Conservation (phyloP, 1,140 invertebrate species). For the Bicyclus anynana region DNA sequence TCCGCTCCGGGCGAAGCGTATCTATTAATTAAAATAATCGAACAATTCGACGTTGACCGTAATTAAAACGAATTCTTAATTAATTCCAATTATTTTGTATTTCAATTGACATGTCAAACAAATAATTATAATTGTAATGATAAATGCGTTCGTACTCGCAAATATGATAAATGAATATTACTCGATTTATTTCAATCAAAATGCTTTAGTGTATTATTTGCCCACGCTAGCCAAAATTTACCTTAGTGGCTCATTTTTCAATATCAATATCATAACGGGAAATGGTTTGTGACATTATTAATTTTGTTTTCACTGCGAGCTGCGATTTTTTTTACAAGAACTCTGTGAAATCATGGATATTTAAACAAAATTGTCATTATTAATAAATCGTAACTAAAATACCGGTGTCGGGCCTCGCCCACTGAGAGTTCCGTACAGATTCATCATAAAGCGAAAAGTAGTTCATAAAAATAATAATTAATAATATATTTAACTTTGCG, state of each 20-base stretch:
- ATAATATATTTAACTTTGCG: too few relatives aligned
- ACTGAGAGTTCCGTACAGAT: too few relatives aligned
- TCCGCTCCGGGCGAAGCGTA: not conserved
- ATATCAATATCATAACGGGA: slow-evolving; percentile 7
- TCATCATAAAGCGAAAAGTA: too few relatives aligned
- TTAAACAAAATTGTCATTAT: too few relatives aligned
- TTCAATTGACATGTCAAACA: slow-evolving; percentile 6
- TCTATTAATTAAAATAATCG: not conserved
- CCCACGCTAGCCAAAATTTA: not conserved
- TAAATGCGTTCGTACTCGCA: not conserved
- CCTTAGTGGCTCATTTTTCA: slow-evolving; percentile 5
- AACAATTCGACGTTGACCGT: not conserved
- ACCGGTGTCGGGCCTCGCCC: too few relatives aligned
- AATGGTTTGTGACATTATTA: slow-evolving; percentile 9
- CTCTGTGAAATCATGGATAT: not conserved
- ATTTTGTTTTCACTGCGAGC: slow-evolving; percentile 8
- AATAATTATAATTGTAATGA: slow-evolving; percentile 8
- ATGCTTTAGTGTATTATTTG: not conserved
- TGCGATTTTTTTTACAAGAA: not conserved
- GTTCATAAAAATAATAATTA: too few relatives aligned
- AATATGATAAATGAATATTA: not conserved
- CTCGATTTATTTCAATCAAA: not conserved
- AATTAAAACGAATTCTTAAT: slow-evolving; percentile 9
- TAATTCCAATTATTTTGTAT: slow-evolving; percentile 7
- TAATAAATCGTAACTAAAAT: too few relatives aligned